phyloP scores from a whole-genome alignment of 37 sponge, comb jelly and placozoan genomes.

The Haliclona indistincta region DNA sequence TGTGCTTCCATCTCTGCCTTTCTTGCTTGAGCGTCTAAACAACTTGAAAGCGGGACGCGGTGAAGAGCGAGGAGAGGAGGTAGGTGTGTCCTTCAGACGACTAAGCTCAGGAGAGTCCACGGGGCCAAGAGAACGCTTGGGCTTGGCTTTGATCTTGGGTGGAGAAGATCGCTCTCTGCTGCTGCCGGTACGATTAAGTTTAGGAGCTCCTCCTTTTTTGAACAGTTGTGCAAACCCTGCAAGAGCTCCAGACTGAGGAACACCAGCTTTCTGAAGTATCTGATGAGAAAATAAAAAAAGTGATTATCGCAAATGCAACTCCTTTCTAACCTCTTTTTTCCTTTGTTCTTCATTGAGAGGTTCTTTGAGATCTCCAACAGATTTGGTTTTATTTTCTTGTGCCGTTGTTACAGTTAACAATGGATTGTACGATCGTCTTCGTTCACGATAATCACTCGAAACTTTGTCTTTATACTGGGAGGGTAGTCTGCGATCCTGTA shows the following conservation, averaged over 20 bases:
- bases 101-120: conserved; percentile 1
- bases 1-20: neutral
- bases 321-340: conserved; percentile 35
- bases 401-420: neutral
- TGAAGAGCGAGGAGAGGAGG: neutral
- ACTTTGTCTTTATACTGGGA: conserved; percentile 26
- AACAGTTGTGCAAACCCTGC: conserved; percentile 62
- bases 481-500: conserved; percentile 51
- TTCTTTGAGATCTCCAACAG: neutral
- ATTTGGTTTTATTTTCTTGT: neutral
- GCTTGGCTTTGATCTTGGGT: conserved; percentile 12
- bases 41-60: conserved; percentile 8
- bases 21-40: neutral
- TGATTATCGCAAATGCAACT: neutral
- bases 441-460: conserved; percentile 24
- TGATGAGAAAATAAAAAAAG: conserved; percentile 1
- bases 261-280: conserved; percentile 43
- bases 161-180: conserved; percentile 7
- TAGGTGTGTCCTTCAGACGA: neutral
- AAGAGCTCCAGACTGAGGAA: conserved; percentile 35
- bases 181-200: conserved; percentile 5
- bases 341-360: conserved; percentile 51
- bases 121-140: conserved; percentile 4
- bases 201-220: conserved; percentile 3
- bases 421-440: conserved; percentile 7